Conservation (phyloP, 2,888 invertebrate species). For the Apodemia zela region DNA sequence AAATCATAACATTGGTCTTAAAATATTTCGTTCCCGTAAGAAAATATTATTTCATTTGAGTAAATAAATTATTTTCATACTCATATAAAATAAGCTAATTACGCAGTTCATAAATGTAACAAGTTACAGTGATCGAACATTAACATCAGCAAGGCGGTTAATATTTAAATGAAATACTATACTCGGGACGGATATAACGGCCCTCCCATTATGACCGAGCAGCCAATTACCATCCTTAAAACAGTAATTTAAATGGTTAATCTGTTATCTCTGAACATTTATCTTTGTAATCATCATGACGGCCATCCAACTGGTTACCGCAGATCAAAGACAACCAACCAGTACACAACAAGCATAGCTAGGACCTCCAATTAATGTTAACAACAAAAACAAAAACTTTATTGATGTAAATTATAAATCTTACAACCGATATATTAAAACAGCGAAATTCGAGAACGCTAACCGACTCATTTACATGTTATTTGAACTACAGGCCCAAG, state of each 20-base stretch:
- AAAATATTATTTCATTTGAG: too few species aligned
- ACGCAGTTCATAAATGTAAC: neutral
- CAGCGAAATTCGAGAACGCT: slow-evolving; percentile 49
- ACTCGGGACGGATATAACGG: slow-evolving; percentile 6
- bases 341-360: neutral
- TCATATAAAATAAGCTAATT: neutral
- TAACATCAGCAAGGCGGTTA: slow-evolving; percentile 4
- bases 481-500: slow-evolving; percentile 74
- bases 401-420: slow-evolving; percentile 18
- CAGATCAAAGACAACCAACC: slow-evolving; percentile 10
- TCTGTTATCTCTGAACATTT: slow-evolving; percentile 38
- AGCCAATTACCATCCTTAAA: slow-evolving; percentile 43
- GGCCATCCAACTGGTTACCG: slow-evolving; percentile 11
- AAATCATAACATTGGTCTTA: too few species aligned
- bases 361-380: slow-evolving; percentile 16
- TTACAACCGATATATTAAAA: slow-evolving; percentile 20
- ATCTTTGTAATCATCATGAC: slow-evolving; percentile 25
- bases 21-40: too few species aligned
- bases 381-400: slow-evolving; percentile 6
- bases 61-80: too few species aligned
- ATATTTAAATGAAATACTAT: slow-evolving; percentile 10
- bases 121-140: slow-evolving; percentile 9
- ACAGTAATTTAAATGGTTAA: slow-evolving; percentile 41
- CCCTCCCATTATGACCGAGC: slow-evolving; percentile 28
- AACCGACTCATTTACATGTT: slow-evolving; percentile 76